Evolutionary conservation across 2,113 vertebrate genomes (phyloP), one percentile per base, ranked within the genome.

Genomic region (Melanostigma gelatinosum): DNA sequence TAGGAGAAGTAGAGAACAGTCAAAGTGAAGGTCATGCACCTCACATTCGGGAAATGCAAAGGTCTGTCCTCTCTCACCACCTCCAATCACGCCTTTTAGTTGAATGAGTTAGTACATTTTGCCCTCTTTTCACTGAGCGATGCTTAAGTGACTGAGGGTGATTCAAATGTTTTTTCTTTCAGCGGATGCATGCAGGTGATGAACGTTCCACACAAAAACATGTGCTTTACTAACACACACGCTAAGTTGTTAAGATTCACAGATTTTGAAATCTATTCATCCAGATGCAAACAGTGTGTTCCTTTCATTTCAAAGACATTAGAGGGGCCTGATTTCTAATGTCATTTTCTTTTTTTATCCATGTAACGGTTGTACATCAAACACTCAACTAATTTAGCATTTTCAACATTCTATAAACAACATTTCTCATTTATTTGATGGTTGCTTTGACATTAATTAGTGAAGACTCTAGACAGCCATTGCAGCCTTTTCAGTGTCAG

Each of bases 381-480:
- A 60, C 58, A 66, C 2, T 44, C n/a, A 63, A 74, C 58, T 63
- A 50, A 77, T 72, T 50, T 60, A 34, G 7, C 36, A 29, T 78
- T 70, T 86, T 76, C 36, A 52, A 48, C 9, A 54, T 65, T 55
- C 6, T 18, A 77, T 36, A 71, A 77, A 72, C 27, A 73, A 40
- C 34, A 70, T 74, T 70, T 38, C 10, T 75, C 32, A 58, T 72
- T 82, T 63, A 58, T 75, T 54, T 84, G 38, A 82, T 62, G 10
- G 46, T 20, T 73, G 58, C 12, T n/a, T 62, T 87, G 80, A 75
- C 68, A 38, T 69, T 76, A 80, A 87, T 91, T 85, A 86, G 42
- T 24, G 32, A 32, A 64, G 18, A 70, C 72, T 38, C 10, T 16
- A 20, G 54, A 73, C 60, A 69, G 34, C 34, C 55, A 40, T 52